Evolutionary conservation across 2,797 vertebrate species (phyloP).

Genomic region (Amblyraja radiata): DNA sequence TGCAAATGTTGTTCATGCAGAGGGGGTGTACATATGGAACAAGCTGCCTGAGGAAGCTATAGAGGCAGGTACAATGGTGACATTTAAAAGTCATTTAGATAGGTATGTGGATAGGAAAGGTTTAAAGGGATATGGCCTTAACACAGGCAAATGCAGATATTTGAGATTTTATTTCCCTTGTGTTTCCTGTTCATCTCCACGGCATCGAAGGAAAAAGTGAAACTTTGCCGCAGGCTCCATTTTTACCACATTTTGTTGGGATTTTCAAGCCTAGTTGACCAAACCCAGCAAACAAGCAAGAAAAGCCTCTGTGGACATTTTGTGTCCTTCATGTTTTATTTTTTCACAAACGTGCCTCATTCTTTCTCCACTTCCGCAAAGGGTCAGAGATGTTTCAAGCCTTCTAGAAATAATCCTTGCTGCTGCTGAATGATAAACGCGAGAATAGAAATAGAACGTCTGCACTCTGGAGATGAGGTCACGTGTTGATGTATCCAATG

Average conservation of each 20-base stretch:
- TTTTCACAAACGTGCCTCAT: background rate
- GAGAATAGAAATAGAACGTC: background rate
- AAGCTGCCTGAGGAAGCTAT: too few relatives aligned
- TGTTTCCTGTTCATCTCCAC: background rate
- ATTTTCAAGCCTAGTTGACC: background rate
- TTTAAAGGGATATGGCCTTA: too few relatives aligned
- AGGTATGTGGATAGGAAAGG: too few relatives aligned
- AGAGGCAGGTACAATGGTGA: too few relatives aligned
- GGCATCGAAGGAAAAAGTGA: background rate
- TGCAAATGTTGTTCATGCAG: too few relatives aligned
- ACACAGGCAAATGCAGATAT: too few relatives aligned
- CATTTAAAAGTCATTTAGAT: too few relatives aligned
- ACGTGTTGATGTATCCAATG: background rate
- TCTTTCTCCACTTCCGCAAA: background rate
- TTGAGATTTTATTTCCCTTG: background rate
- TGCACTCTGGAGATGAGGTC: background rate
- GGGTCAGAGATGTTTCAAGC: background rate
- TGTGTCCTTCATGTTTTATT: background rate
- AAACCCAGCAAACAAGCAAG: background rate
- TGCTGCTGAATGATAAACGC: background rate
- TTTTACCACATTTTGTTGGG: background rate
- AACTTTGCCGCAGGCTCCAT: background rate
- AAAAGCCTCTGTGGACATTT: background rate
- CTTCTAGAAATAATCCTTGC: background rate
- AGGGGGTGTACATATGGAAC: too few relatives aligned